Percentiles rank a stretch among this genome's conserved stretches.
Conservation (phyloP, 1,140 invertebrate genomes). For the Piezodorus guildinii region DNA sequence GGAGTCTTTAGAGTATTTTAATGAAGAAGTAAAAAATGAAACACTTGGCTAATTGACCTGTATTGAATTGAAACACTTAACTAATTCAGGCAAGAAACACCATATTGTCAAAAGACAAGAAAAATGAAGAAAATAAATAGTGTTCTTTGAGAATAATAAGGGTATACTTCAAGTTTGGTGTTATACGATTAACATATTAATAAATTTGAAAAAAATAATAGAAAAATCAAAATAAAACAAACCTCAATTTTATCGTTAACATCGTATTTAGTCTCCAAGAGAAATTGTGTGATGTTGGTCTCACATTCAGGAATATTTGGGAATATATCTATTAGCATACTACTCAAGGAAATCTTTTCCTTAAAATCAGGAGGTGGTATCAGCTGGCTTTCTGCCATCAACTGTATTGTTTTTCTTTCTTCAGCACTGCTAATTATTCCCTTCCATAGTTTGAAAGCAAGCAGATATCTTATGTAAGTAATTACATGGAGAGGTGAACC, state of each 20-base stretch:
- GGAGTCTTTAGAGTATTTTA: too few relatives aligned
- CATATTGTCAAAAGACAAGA: too few relatives aligned
- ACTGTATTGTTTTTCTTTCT: slow-evolving; percentile 23
- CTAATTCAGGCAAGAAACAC: too few relatives aligned
- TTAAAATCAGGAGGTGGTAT: slow-evolving; percentile 17
- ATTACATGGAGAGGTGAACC: slow-evolving; percentile 11
- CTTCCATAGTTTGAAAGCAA: slow-evolving; percentile 29
- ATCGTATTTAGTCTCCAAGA: slow-evolving; percentile 18
- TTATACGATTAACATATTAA: too few relatives aligned
- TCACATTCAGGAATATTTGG: slow-evolving; percentile 14
- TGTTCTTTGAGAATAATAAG: too few relatives aligned
- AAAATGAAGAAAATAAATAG: too few relatives aligned
- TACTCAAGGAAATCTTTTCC: neutral
- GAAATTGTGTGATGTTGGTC: slow-evolving; percentile 15
- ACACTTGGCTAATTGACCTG: too few relatives aligned
- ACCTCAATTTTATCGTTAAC: slow-evolving; percentile 21
- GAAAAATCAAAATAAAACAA: too few relatives aligned
- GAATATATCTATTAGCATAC: slow-evolving; percentile 10
- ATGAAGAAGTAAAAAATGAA: too few relatives aligned
- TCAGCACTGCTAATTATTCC: slow-evolving; percentile 19
- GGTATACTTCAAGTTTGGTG: too few relatives aligned
- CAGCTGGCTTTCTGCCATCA: slow-evolving; percentile 19
- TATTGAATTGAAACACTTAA: too few relatives aligned
- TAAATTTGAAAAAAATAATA: too few relatives aligned
- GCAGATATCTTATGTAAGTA: slow-evolving; percentile 26